Evolutionary conservation across 2,888 invertebrate species (phyloP), one percentile per base, ranked within the genome.

Genomic region (Nymphalis polychloros): DNA sequence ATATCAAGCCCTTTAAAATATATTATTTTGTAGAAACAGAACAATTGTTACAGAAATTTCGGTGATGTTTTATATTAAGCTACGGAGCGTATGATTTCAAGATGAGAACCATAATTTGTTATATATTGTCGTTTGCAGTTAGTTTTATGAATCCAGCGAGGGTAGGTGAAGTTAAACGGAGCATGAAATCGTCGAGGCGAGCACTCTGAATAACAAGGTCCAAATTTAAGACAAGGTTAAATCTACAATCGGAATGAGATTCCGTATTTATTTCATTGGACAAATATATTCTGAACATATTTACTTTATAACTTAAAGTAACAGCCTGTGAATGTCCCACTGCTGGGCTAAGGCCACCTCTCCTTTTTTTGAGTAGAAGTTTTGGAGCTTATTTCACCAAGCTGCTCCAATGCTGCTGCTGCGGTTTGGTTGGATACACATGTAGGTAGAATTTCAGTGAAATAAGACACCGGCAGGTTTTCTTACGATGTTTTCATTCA

Each of bases 161-260:
- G 68, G 52, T 64, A 65, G 68, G 23, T 19, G 48, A 63, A 46
- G 64, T 61, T 59, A 69, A 57, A 65, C 68, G 50, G 68, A 8
- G 55, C 61, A 61, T 65, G 68, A 69, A 69, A 69, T 64, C 61
- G 64, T 46, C 55, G 64, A 13, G 57, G 57, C 49, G 19, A 64
- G 64, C 68, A 65, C 64, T 69, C 65, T 57, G 64, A 65, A 60
- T 69, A 69, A 69, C 61, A 61, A 69, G 60, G 57, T 57, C 64
- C 61, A 59, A 52, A 60, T 62, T 52, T 23, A 46, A 60, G 57
- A 27, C n/a, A 47, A n/a, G 48, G 13, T 48, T 60, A 60, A 23
- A 50, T 19, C 31, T 35, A 4, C 16, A 59, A 7, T 57, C 3
- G n/a, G 31, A 35, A 19, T 52, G 6, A 17, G 60, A 48, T 63